Base-by-base conservation (phyloP, 2,797 vertebrate species). In the Scleropages formosus region DNA sequence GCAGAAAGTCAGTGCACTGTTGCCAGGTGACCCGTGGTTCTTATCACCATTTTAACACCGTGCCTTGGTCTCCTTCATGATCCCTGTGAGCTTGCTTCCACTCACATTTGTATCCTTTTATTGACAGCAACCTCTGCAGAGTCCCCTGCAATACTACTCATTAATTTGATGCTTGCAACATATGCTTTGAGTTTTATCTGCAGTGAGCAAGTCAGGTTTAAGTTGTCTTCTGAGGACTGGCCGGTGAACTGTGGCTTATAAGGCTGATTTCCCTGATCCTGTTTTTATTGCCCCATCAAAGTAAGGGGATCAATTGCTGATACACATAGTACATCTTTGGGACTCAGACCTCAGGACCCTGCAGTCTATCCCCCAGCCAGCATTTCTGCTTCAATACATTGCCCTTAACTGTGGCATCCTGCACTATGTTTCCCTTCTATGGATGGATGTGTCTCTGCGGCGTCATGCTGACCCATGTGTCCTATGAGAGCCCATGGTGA, bases 231-330 rank as follows among this genome's bases (percentile, higher is more conserved):
- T 31, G 68, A 24, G 53, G 69, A 24, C 51, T 31, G 15, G 47
- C 20, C 70, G 67, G 49, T 22, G 22, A 46, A 31, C 22, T 10
- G 22, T 0, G 53, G 53, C 69, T 72, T 72, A 72, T 44, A n/a
- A 16, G 16, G 31, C 53, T 18, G 26, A n/a, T 18, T 72, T 39
- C 27, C 59, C 24, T 72, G 51, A 59, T 72, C 53, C 26, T 15
- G 53, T 72, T 72, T 58, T 72, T 72, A 72, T 72, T 72, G 69
- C 69, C 58, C 27, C 58, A 69, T 53, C 24, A 1, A 26, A 69
- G 26, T 44, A 69, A 58, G 1, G 18, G 53, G 53, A 59, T 26
- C 27, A n/a, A 27, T 26, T 39, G 15, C 24, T 16, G 51, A 58
- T 24, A 39, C 56, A 72, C 16, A 69, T 20, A 27, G 15, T n/a